Conservation (phyloP, 2,113 vertebrate species). For the Origma solitaria region DNA sequence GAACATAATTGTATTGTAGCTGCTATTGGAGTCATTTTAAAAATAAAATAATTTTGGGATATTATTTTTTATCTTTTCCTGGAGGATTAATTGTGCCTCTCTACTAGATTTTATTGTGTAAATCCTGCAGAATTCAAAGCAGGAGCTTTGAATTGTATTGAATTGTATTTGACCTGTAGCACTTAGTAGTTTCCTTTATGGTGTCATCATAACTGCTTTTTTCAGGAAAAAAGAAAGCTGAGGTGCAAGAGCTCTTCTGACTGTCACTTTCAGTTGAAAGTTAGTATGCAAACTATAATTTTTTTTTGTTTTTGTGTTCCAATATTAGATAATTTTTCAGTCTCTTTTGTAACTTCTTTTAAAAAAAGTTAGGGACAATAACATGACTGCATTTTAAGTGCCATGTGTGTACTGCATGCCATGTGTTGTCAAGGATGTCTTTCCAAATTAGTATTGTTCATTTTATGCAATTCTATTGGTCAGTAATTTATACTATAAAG, state of each 20-base stretch:
- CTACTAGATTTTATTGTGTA: neutral
- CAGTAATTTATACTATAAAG: neutral
- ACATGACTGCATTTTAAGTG: neutral
- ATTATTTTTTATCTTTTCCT: neutral
- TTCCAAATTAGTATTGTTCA: neutral
- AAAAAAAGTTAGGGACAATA: neutral
- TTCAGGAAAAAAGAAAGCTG: neutral
- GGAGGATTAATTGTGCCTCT: neutral
- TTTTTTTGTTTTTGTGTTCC: neutral
- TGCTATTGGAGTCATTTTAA: neutral
- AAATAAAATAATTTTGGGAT: neutral
- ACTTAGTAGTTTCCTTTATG: neutral
- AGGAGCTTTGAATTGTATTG: neutral
- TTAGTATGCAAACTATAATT: neutral
- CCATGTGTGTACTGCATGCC: rapidly evolving
- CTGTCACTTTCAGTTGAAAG: neutral
- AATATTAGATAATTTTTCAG: neutral
- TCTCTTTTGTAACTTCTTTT: neutral
- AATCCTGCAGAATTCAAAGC: neutral
- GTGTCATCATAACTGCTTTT: neutral
- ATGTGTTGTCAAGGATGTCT: neutral
- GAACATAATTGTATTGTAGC: neutral
- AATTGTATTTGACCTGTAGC: neutral
- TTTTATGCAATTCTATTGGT: neutral
- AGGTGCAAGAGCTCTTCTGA: neutral